Evolutionary conservation across 1,140 invertebrate species (phyloP).

Genomic region (Solenopsis fugax): DNA sequence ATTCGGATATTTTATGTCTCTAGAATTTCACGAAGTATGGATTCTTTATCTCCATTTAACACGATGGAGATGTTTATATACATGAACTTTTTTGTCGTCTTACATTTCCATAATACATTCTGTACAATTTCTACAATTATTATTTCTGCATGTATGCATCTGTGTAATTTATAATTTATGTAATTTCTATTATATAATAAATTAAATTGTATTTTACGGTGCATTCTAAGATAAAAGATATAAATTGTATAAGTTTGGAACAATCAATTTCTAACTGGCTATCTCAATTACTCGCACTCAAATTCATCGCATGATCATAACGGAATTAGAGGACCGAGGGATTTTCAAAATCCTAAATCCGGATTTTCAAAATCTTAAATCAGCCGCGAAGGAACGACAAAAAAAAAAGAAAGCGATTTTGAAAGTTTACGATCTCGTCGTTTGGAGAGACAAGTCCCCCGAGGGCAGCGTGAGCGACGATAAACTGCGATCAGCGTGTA

Average conservation of each 20-base stretch:
- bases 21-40: background rate
- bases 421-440: conserved; percentile 35
- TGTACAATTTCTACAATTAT: background rate
- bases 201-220: background rate
- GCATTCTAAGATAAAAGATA: background rate
- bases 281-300: background rate
- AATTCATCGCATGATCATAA: background rate
- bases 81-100: background rate
- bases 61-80: too few relatives aligned
- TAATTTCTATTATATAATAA: background rate
- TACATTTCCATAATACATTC: background rate
- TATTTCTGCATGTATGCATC: background rate
- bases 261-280: background rate
- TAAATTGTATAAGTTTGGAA: background rate
- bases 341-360: conserved; percentile 1
- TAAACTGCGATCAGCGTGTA: conserved; percentile 62
- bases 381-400: background rate
- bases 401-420: conserved; percentile 4
- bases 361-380: conserved; percentile 11
- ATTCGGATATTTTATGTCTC: background rate
- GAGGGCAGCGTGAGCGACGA: conserved; percentile 52
- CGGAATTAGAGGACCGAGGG: background rate
- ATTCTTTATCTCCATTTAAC: background rate
- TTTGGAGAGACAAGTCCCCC: conserved; percentile 56
- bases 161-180: background rate